Conservation (phyloP, 2,888 invertebrate species). For the Morinoia aosen region DNA sequence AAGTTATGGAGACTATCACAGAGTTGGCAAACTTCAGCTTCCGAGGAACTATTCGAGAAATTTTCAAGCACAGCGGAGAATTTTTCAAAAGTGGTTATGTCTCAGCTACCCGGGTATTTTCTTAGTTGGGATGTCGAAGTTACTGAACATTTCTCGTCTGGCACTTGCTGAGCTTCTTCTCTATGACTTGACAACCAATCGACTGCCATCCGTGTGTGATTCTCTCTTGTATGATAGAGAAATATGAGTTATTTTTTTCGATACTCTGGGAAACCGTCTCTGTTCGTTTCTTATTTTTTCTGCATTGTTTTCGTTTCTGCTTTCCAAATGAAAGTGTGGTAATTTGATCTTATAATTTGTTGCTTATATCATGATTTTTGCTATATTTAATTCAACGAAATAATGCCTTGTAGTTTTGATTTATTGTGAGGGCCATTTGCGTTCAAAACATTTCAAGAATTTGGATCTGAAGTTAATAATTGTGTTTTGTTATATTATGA, state of each 20-base stretch:
- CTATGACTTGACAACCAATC: neutral
- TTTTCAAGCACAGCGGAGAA: neutral
- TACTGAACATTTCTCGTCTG: neutral
- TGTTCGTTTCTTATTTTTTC: neutral
- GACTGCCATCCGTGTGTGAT: slow-evolving; percentile 48
- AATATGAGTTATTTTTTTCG: neutral
- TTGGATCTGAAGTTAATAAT: neutral
- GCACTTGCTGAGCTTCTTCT: neutral
- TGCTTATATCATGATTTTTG: neutral
- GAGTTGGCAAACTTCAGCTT: neutral
- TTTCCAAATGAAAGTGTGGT: neutral
- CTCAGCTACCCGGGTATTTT: neutral
- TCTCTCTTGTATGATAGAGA: slow-evolving; percentile 28
- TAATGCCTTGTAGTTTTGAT: neutral
- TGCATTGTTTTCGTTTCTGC: neutral
- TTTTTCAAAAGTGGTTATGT: neutral
- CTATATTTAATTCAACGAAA: neutral
- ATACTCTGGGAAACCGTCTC: neutral
- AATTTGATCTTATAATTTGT: slow-evolving; percentile 9
- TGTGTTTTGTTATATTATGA: neutral
- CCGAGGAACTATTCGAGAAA: neutral
- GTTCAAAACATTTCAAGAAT: neutral
- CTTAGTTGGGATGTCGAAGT: neutral
- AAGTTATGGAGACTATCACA: neutral
- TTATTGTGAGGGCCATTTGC: neutral